Base-by-base conservation (phyloP, 2,113 vertebrate genomes). In the Semnopithecus entellus region DNA sequence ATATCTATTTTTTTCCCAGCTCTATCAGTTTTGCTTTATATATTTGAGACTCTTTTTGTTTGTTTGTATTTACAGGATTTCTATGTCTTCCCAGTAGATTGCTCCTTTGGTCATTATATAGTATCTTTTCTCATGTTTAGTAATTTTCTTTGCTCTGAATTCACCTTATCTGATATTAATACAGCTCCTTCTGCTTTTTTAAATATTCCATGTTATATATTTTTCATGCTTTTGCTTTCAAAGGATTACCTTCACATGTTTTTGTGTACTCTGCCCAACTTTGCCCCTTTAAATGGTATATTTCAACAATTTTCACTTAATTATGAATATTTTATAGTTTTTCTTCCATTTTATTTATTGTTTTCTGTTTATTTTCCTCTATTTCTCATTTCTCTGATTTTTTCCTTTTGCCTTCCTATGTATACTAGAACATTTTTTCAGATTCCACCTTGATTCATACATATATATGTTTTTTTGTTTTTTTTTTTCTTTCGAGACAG, bases 151-250 rank as follows among this genome's bases (percentile, higher is more conserved):
- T 86, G 38, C 20, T 75, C 52, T 80, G 38, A 73, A 84, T 93
- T 68, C 68, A 82, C 12, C 68, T 88, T 85, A 59, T 86, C 35
- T 88, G 72, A 25, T 48, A 64, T 45, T 84, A 80, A 48, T 91
- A 27, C 43, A 43, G 55, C 30, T 52, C 48, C 52, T 27, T 11
- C 35, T 70, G 38, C 45, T 83, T 93, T 94, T 81, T 85, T 72
- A 81, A 80, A 48, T 86, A 30, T 78, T 57, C 11, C 6, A 80
- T 85, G 17, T 5, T 61, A 18, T 85, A 10, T 64, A 38, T 92
- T 88, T 97, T 66, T 76, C 45, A 90, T 18, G 6, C 32, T 85
- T 95, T 66, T 85, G 40, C 16, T 85, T 52, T 96, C 23, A 86
- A 90, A 76, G 5, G 50, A 70, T 81, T 84, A 85, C 52, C 61